Evolutionary conservation across 1,140 invertebrate species (phyloP).

Genomic region (Drosophila ambigua): DNA sequence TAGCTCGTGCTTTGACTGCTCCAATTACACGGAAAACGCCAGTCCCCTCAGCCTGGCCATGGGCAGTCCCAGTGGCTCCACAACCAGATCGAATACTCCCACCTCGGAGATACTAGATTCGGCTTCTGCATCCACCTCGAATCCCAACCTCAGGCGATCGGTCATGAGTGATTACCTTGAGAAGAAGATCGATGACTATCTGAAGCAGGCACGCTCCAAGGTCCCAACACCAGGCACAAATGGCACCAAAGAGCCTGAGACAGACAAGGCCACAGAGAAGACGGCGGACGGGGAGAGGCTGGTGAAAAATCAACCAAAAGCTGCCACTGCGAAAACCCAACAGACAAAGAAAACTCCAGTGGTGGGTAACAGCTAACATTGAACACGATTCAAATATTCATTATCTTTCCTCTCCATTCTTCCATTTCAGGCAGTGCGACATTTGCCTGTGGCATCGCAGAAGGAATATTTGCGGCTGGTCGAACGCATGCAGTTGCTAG

Average conservation of each 20-base stretch:
- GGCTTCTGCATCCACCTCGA: slow-evolving; percentile 11
- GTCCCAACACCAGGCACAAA: slow-evolving; percentile 19
- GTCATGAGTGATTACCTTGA: slow-evolving; percentile 73
- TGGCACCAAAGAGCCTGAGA: neutral
- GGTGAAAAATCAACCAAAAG: neutral
- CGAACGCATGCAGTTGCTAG: slow-evolving; percentile 77
- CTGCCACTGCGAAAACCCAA: neutral
- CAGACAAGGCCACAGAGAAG: slow-evolving; percentile 8
- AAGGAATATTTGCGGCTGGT: slow-evolving; percentile 72
- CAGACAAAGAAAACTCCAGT: slow-evolving; percentile 56
- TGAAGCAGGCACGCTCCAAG: slow-evolving; percentile 67
- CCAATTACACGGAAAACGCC: slow-evolving; percentile 56
- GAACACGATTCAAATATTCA: neutral
- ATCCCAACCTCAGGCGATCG: slow-evolving; percentile 51
- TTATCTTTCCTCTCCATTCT: neutral
- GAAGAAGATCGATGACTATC: slow-evolving; percentile 73
- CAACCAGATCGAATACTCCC: slow-evolving; percentile 71
- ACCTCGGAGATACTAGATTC: slow-evolving; percentile 56
- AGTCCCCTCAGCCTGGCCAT: slow-evolving; percentile 69
- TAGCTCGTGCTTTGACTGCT: slow-evolving; percentile 25
- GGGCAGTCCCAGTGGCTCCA: slow-evolving; percentile 66
- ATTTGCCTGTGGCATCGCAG: slow-evolving; percentile 75
- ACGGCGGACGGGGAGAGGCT: neutral
- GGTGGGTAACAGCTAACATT: slow-evolving; percentile 35
- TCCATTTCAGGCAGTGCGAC: slow-evolving; percentile 68